Percentiles rank a stretch among this genome's conserved stretches.
phyloP scores from a whole-genome alignment of 2,113 vertebrate species.

The Notechis scutatus region DNA sequence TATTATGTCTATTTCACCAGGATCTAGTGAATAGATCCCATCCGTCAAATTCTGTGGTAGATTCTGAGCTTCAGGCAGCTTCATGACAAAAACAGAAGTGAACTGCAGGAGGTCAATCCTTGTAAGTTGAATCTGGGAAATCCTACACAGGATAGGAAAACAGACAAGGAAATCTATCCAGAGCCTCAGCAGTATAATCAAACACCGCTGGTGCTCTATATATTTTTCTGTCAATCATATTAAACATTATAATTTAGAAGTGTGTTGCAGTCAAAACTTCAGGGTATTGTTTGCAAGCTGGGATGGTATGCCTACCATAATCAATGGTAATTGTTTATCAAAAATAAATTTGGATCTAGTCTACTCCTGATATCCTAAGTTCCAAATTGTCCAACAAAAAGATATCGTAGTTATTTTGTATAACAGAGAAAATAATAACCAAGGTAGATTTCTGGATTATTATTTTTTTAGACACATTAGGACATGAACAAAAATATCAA shows the following conservation, averaged over 20 bases:
- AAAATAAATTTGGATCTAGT: not conserved
- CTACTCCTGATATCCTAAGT: not conserved
- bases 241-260: not conserved
- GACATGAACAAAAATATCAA: not conserved
- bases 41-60: not conserved
- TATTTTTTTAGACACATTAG: not conserved
- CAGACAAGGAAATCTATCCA: not conserved
- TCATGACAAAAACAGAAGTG: not conserved
- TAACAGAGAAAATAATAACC: not conserved
- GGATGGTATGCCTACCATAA: not conserved
- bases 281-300: not conserved
- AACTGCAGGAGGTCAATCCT: not conserved
- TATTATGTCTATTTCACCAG: slow-evolving; percentile 18
- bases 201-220: not conserved
- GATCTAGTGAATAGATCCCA: not conserved
- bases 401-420: not conserved
- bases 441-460: not conserved
- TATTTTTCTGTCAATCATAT: not conserved
- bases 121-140: not conserved
- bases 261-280: not conserved
- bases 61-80: not conserved
- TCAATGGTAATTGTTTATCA: not conserved
- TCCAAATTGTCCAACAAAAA: not conserved
- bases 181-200: not conserved
- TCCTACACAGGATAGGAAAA: not conserved